phyloP scores from a whole-genome alignment of 2,797 vertebrate genomes.

The Micrastur ruficollis region DNA sequence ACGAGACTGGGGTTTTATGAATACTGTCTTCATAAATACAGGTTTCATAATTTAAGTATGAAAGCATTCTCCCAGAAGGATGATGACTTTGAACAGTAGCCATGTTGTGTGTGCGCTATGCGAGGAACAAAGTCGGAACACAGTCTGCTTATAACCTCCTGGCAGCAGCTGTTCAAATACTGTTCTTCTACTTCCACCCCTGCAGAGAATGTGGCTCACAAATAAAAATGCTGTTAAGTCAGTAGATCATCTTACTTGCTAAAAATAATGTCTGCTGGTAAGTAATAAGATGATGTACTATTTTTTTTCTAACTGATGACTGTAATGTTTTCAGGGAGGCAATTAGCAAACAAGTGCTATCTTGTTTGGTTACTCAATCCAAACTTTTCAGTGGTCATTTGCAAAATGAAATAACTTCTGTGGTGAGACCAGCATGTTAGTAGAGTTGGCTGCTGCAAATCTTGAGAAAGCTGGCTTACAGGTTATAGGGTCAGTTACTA shows the following conservation, averaged over 20 bases:
- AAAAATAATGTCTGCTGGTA: neutral
- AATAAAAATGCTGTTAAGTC: neutral
- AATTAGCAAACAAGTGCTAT: neutral
- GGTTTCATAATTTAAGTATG: neutral
- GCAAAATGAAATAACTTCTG: neutral
- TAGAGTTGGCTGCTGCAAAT: neutral
- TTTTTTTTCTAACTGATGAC: neutral
- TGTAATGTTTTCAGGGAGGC: neutral
- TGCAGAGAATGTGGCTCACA: conserved; percentile 11
- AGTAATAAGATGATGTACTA: neutral
- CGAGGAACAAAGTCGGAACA: neutral
- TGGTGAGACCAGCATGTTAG: neutral
- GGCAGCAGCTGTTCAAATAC: conserved; percentile 44
- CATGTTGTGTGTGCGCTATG: neutral
- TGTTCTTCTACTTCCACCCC: neutral
- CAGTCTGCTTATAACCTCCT: neutral
- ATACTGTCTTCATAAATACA: neutral
- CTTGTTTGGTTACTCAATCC: neutral
- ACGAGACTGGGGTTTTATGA: neutral
- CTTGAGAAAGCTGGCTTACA: neutral
- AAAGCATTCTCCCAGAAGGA: neutral
- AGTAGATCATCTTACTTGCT: neutral
- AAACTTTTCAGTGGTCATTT: neutral
- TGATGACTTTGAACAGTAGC: conserved; percentile 9
- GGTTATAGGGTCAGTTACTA: neutral